phyloP scores from a whole-genome alignment of 2,888 invertebrate species.

The Balanococcus diminutus region DNA sequence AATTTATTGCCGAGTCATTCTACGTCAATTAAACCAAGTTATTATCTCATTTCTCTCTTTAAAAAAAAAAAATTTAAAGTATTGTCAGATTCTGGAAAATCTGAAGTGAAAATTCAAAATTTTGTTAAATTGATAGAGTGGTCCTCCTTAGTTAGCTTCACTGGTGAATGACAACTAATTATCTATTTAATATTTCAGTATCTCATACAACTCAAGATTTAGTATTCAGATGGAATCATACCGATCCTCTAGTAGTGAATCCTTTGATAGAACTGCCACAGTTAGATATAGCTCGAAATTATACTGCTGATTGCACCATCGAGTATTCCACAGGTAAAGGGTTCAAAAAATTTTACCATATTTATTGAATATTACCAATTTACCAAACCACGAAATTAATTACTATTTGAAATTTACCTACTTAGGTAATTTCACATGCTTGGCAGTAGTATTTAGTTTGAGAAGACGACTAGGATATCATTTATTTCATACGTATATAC shows the following conservation, averaged over 20 bases:
- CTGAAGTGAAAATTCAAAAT: too few relatives aligned
- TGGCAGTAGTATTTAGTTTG: slow-evolving; percentile 86
- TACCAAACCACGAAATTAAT: neutral
- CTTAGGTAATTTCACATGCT: slow-evolving; percentile 86
- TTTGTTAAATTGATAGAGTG: too few relatives aligned
- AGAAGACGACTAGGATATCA: slow-evolving; percentile 85
- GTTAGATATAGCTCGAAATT: slow-evolving; percentile 83
- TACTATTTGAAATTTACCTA: slow-evolving; percentile 60
- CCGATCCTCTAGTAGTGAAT: slow-evolving; percentile 84
- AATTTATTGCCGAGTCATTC: too few relatives aligned
- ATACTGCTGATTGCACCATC: slow-evolving; percentile 86
- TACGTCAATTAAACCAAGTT: too few relatives aligned
- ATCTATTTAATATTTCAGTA: slow-evolving; percentile 66
- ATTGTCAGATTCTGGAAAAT: too few relatives aligned
- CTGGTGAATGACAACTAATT: too few relatives aligned
- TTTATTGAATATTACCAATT: neutral
- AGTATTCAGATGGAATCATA: slow-evolving; percentile 88
- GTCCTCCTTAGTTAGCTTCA: too few relatives aligned
- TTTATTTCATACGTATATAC: slow-evolving; percentile 89
- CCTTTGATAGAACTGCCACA: slow-evolving; percentile 88
- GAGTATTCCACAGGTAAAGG: slow-evolving; percentile 79
- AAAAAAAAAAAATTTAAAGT: too few relatives aligned
- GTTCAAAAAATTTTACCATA: too few relatives aligned
- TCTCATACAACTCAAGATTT: slow-evolving; percentile 89
- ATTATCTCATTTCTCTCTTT: too few relatives aligned